Evolutionary conservation across 53 echinoderm and acorn worm genomes (phyloP).

Genomic region (Actinopyga echinites): DNA sequence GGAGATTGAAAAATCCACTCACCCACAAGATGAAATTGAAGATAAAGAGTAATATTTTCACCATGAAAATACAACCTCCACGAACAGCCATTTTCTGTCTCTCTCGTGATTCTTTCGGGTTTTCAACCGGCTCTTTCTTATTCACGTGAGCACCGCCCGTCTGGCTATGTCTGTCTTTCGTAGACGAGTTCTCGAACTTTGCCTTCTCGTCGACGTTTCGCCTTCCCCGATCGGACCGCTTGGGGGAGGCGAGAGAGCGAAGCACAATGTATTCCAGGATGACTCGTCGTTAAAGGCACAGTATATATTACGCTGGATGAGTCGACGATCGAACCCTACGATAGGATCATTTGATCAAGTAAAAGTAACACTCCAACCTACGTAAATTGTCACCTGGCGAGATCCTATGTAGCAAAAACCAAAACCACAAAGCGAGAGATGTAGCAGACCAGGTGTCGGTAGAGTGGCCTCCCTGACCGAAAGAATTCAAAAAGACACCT

Average conservation of each 20-base stretch:
- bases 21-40: constrained; percentile 66
- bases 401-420: background rate
- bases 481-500: constrained; percentile 18
- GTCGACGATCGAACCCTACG: background rate
- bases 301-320: constrained; percentile 19
- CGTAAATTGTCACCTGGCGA: constrained; percentile 16
- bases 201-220: constrained; percentile 30
- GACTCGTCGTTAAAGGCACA: constrained; percentile 30
- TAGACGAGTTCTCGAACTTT: background rate
- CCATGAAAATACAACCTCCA: constrained; percentile 51
- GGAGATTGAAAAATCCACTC: constrained; percentile 20
- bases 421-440: too few species aligned
- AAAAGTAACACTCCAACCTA: constrained; percentile 19
- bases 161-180: constrained; percentile 10
- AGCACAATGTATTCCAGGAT: constrained; percentile 49
- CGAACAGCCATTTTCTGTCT: constrained; percentile 35
- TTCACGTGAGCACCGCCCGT: constrained; percentile 19
- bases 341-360: background rate
- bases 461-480: background rate
- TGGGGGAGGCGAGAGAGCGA: constrained; percentile 45
- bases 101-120: constrained; percentile 9
- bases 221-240: constrained; percentile 47
- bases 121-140: background rate
- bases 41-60: constrained; percentile 65
- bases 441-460: background rate